These are phyloP conservation scores for Iphiclides podalirius DNA, from an alignment of 2,888 invertebrate genomes.

Conservation along the genomic window DNA sequence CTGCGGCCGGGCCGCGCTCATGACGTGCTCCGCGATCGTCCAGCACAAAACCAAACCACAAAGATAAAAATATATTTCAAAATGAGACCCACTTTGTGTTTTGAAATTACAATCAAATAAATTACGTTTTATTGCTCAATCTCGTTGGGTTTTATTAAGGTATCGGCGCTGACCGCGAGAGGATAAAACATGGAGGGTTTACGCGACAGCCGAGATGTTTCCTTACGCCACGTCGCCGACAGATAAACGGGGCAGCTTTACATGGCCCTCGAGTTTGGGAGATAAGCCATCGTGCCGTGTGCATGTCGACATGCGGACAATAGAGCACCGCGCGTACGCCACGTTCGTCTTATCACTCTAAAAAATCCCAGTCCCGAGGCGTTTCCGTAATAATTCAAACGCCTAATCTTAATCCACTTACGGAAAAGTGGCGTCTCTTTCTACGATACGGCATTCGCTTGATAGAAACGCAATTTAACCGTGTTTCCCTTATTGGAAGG, in stretches of 20 bases:
- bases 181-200: conserved; percentile 76
- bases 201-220: conserved; percentile 69
- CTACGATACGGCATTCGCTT: conserved; percentile 2
- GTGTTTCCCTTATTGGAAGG: too few relatives aligned
- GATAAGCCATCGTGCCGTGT: conserved; percentile 63
- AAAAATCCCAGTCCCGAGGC: conserved; percentile 28
- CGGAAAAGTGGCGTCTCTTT: conserved; percentile 14
- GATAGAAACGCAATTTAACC: conserved; percentile 3
- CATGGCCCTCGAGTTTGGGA: conserved; percentile 63
- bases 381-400: conserved; percentile 25
- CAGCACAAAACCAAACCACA: conserved; percentile 70
- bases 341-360: conserved; percentile 36
- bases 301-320: conserved; percentile 56
- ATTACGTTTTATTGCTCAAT: conserved; percentile 81
- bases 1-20: conserved; percentile 41
- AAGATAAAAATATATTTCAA: conserved; percentile 79
- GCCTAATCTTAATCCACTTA: conserved; percentile 24
- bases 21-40: conserved; percentile 66
- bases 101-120: conserved; percentile 80
- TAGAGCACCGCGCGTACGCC: conserved; percentile 43
- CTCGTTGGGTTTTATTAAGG: conserved; percentile 79
- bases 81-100: conserved; percentile 78
- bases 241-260: conserved; percentile 63
- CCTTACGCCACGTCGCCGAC: conserved; percentile 46
- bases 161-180: conserved; percentile 73